phyloP scores from a whole-genome alignment of 2,113 vertebrate species.

The Otis tarda region DNA sequence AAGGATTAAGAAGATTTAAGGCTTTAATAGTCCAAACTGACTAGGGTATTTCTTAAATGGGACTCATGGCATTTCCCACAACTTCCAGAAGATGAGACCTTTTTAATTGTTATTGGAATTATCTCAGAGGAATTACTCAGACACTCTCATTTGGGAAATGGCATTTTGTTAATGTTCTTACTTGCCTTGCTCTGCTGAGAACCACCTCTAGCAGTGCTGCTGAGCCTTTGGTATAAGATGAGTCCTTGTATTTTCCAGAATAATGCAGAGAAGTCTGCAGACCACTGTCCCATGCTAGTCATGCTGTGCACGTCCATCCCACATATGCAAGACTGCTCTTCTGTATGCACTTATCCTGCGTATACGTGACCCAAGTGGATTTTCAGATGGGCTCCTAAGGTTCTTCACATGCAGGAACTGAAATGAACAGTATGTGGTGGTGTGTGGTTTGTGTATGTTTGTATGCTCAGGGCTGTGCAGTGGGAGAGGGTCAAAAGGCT shows the following conservation, averaged over 20 bases:
- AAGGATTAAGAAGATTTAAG: not conserved
- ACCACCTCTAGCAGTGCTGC: not conserved
- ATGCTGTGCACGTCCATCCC: accelerated
- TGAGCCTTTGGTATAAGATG: not conserved
- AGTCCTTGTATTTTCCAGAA: not conserved
- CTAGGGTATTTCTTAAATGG: not conserved
- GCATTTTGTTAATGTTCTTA: not conserved
- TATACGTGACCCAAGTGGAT: not conserved
- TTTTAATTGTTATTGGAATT: not conserved
- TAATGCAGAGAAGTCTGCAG: not conserved
- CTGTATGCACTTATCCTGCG: not conserved
- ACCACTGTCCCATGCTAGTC: not conserved
- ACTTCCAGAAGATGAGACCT: not conserved
- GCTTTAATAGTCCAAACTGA: not conserved
- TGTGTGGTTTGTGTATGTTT: not conserved
- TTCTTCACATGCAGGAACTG: not conserved
- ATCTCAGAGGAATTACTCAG: not conserved
- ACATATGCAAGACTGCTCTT: accelerated
- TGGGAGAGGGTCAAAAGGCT: not conserved
- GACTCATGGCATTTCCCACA: not conserved
- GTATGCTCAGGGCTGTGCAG: not conserved
- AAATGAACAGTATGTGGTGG: not conserved
- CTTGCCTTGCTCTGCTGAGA: not conserved
- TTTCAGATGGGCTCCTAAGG: not conserved
- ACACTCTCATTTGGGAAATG: not conserved